Evolutionary conservation across 2,113 vertebrate species (phyloP).

Genomic region (Holacanthus passer): DNA sequence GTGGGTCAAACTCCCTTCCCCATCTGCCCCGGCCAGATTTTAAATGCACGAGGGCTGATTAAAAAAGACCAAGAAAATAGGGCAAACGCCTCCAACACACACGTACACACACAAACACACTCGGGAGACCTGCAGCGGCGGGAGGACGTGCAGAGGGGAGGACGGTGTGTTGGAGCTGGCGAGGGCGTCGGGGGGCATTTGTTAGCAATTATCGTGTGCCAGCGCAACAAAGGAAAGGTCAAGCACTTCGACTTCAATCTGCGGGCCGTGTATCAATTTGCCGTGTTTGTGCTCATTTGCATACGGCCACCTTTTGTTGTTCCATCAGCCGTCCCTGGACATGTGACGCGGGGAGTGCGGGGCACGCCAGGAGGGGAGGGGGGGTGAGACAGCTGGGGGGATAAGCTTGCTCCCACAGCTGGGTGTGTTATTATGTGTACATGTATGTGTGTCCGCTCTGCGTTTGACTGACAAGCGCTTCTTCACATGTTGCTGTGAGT

Average conservation of each 20-base stretch:
- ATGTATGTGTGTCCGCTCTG: not conserved
- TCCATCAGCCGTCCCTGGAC: not conserved
- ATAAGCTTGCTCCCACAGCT: conserved; percentile 59
- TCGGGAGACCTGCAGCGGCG: conserved; percentile 24
- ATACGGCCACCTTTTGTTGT: conserved; percentile 48
- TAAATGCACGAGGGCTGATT: conserved; percentile 84
- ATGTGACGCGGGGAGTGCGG: conserved; percentile 32
- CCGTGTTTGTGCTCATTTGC: conserved; percentile 55
- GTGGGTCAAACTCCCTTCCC: conserved; percentile 86
- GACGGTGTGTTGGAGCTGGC: not conserved
- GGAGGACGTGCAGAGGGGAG: conserved; percentile 8
- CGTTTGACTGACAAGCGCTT: conserved; percentile 12
- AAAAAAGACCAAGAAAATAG: conserved; percentile 80
- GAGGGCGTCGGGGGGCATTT: conserved; percentile 27
- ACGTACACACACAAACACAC: conserved; percentile 6
- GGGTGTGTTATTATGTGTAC: conserved; percentile 29
- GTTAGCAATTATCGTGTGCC: conserved; percentile 51
- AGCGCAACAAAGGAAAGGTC: conserved; percentile 59
- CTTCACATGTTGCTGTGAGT: not conserved
- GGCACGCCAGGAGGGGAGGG: not conserved
- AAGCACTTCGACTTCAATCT: conserved; percentile 57
- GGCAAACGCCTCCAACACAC: conserved; percentile 66
- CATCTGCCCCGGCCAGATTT: conserved; percentile 86
- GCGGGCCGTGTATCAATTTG: conserved; percentile 29
- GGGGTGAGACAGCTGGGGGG: conserved; percentile 53